These are phyloP conservation scores for Saturnia japonica DNA, from an alignment of 2,888 invertebrate species.

Conservation along the genomic window DNA sequence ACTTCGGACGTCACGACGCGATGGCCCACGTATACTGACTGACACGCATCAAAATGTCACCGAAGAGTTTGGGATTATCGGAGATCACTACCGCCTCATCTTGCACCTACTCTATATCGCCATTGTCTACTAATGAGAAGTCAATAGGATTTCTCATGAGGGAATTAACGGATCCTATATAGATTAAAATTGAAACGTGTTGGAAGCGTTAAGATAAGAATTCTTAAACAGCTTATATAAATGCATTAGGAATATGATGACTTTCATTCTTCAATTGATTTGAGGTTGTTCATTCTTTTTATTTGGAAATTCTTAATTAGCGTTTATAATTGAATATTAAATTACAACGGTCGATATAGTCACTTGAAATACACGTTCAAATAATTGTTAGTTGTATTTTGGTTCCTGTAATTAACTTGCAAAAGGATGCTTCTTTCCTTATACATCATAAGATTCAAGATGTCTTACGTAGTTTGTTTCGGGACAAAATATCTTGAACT, in stretches of 20 bases:
- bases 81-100: conserved; percentile 52
- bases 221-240: conserved; percentile 4
- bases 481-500: too few relatives aligned
- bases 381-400: conserved; percentile 10
- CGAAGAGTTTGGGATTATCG: conserved; percentile 68
- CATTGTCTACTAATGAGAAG: conserved; percentile 46
- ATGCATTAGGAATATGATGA: neutral
- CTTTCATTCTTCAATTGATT: conserved; percentile 10
- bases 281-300: neutral
- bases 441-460: too few relatives aligned
- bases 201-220: conserved; percentile 25
- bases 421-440: neutral
- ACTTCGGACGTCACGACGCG: conserved; percentile 78
- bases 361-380: neutral
- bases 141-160: conserved; percentile 44
- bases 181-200: conserved; percentile 40
- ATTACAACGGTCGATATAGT: too few relatives aligned
- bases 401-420: neutral
- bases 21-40: conserved; percentile 65
- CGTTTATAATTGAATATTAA: neutral
- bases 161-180: conserved; percentile 42
- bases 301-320: neutral
- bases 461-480: too few relatives aligned
- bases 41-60: conserved; percentile 82
- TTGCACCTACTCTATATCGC: conserved; percentile 42